Percentiles rank a stretch among this genome's conserved stretches.
Conservation (phyloP, 2,113 vertebrate genomes). For the Eira barbara region DNA sequence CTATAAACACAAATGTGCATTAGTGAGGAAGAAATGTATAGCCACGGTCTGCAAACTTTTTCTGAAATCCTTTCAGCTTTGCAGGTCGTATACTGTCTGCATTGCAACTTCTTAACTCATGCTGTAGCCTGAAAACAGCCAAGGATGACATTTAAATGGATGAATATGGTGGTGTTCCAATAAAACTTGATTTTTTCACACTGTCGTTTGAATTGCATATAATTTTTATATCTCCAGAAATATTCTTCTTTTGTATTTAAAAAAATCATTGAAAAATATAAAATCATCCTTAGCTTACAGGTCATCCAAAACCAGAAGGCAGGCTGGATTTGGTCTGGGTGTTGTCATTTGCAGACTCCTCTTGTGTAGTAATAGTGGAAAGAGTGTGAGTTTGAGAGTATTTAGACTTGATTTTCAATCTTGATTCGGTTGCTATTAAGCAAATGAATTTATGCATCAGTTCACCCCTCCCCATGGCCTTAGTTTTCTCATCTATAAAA, state of each 20-base stretch:
- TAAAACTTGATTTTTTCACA: neutral
- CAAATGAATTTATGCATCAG: neutral
- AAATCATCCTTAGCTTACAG: neutral
- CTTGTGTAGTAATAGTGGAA: neutral
- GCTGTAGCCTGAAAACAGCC: neutral
- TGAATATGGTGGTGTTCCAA: neutral
- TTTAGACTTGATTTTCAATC: neutral
- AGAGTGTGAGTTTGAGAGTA: neutral
- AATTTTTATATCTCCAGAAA: neutral
- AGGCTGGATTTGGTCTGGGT: neutral
- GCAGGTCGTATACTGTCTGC: accelerated
- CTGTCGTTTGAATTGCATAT: neutral
- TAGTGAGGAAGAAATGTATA: neutral
- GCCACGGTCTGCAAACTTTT: neutral
- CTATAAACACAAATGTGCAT: neutral
- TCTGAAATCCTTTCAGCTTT: neutral
- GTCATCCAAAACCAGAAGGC: neutral
- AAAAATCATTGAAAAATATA: neutral
- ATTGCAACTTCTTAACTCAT: neutral
- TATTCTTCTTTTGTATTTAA: neutral
- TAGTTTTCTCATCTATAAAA: neutral
- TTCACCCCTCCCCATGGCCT: neutral
- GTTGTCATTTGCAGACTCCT: neutral
- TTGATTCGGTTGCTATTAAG: neutral
- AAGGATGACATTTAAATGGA: neutral